A percentile compares a stretch with the other conserved stretches of the same genome.
Conservation (phyloP, 1,140 invertebrate genomes). For the Telenomus remus region DNA sequence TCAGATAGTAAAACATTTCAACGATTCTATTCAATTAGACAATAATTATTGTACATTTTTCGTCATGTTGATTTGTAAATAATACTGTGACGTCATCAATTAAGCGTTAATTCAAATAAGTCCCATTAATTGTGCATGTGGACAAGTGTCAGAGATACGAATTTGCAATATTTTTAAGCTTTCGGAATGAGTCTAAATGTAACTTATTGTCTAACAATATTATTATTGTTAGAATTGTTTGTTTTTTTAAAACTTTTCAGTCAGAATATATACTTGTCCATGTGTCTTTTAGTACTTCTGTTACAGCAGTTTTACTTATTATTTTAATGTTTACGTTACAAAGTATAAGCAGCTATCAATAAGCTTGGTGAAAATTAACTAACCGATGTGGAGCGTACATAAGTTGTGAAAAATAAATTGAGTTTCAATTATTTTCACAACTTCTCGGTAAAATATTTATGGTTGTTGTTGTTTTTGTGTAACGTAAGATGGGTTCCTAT, state of each 20-base stretch:
- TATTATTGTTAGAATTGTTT: too few species aligned
- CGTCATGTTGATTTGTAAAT: conserved; percentile 15
- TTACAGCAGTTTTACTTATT: conserved; percentile 31
- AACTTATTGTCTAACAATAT: too few species aligned
- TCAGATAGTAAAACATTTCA: neutral
- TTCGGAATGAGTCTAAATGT: too few species aligned
- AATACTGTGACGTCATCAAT: conserved; percentile 3
- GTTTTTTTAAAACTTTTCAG: too few species aligned
- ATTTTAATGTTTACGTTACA: conserved; percentile 35
- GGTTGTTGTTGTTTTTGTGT: conserved; percentile 58
- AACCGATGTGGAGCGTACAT: conserved; percentile 33
- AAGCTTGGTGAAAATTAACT: conserved; percentile 40
- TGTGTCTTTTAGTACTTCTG: conserved; percentile 10
- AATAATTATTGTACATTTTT: conserved; percentile 26
- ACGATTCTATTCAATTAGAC: conserved; percentile 9
- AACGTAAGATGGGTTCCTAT: conserved; percentile 65
- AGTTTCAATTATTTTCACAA: neutral
- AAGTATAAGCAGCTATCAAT: conserved; percentile 34
- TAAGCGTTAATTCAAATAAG: conserved; percentile 27
- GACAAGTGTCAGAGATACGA: neutral
- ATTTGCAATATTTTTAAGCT: neutral
- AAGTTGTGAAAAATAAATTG: conserved; percentile 13
- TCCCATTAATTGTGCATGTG: conserved; percentile 1
- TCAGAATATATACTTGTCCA: neutral
- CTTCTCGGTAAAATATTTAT: conserved; percentile 57